phyloP scores from a whole-genome alignment of 2,113 vertebrate genomes.

The Cettia cetti region DNA sequence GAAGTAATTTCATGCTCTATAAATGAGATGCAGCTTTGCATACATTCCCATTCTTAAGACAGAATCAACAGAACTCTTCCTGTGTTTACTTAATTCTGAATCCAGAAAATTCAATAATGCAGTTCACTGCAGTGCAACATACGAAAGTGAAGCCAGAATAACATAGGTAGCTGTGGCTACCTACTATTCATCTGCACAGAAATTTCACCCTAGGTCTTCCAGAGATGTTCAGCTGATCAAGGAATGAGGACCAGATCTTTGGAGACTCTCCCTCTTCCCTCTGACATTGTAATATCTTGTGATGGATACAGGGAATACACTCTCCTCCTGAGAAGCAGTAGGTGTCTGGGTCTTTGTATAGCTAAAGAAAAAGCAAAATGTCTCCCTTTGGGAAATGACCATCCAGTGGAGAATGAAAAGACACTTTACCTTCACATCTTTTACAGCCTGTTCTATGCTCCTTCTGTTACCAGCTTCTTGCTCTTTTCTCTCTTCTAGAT shows the following conservation, averaged over 20 bases:
- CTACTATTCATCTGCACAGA: not conserved
- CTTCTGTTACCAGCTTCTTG: constrained; percentile 60
- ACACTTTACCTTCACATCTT: constrained; percentile 67
- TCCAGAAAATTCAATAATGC: not conserved
- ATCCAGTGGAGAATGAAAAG: not conserved
- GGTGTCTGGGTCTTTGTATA: not conserved
- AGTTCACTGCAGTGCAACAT: not conserved
- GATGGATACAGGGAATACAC: not conserved
- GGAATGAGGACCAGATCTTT: not conserved
- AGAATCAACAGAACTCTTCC: not conserved
- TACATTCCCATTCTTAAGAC: not conserved
- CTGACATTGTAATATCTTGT: not conserved
- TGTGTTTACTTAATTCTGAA: not conserved
- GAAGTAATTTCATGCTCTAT: not conserved
- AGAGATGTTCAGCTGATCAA: not conserved
- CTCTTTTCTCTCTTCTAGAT: constrained; percentile 61
- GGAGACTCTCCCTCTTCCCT: not conserved
- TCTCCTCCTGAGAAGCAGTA: not conserved
- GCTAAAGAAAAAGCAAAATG: not conserved
- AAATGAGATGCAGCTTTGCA: not conserved
- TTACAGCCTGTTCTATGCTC: constrained; percentile 44
- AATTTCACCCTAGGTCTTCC: not conserved
- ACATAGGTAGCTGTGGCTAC: not conserved
- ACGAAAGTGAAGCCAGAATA: not conserved
- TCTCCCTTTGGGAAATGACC: not conserved